Base-by-base conservation (phyloP, 2,113 vertebrate genomes). In the Hypocryptadius cinnamomeus region DNA sequence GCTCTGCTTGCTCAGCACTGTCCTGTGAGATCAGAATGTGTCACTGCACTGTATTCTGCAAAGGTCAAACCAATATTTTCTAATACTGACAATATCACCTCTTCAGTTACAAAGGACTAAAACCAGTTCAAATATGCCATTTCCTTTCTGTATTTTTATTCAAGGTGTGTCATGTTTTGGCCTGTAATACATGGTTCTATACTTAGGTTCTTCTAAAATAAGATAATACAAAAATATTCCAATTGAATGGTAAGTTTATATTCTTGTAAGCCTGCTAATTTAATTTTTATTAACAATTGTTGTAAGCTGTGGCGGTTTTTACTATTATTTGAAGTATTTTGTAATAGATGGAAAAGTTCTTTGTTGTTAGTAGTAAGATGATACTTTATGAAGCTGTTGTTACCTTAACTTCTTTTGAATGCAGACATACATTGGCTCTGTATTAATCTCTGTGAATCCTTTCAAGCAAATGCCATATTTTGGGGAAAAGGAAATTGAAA, bases 391-490 rank as follows among this genome's bases (percentile, higher is more conserved):
- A 81, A 88, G 37, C 9, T n/a, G 47, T 48, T 35, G 37, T 51
- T 93, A 44, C 98, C 98, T 99, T 99, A 98, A 99, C 97, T 61
- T 64, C 40, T 39, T 90, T 60, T 93, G 54, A 92, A 92, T 66
- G 59, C 97, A 99, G 99, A 99, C 99, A 27, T 99, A 99, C 40
- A 99, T 99, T 61, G 99, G 99, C 42, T 99, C 99, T 1, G 99
- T 99, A 54, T 97, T 99, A 79, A 99, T 99, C 96, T 99, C 99
- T 6, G 95, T 99, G 95, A 99, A 99, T 96, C 99, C 99, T 65
- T 99, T 99, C 97, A 99, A 99, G 96, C 99, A 99, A 97, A 99
- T 99, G 99, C 99, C 99, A 0, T 99, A 99, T 95, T 99, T 99
- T 95, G 99, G 99, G 27, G 99, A 99, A 44, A 99, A 99, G 90